Evolutionary conservation across 2,888 invertebrate species (phyloP).

Genomic region (Napeogenes sylphis): DNA sequence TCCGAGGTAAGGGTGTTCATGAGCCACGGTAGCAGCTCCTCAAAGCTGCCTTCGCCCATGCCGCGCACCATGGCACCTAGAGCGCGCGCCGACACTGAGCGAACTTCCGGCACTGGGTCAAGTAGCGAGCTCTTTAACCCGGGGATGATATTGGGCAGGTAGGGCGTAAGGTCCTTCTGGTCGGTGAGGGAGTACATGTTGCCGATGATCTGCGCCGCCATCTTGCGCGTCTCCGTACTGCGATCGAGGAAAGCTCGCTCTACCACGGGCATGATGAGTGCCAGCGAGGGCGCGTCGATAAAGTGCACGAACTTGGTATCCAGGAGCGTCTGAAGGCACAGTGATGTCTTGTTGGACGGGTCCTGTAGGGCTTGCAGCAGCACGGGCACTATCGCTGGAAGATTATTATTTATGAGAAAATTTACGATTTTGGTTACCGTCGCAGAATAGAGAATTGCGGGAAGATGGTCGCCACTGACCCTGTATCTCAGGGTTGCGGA

Average conservation of each 20-base stretch:
- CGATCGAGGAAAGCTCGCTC: slow-evolving; percentile 98
- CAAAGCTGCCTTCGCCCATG: slow-evolving; percentile 97
- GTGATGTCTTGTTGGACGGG: slow-evolving; percentile 95
- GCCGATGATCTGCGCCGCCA: slow-evolving; percentile 99
- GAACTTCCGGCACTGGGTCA: slow-evolving; percentile 98
- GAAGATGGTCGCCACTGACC: slow-evolving; percentile 51
- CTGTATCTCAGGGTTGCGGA: slow-evolving; percentile 98
- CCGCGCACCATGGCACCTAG: slow-evolving; percentile 98
- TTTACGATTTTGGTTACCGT: no score
- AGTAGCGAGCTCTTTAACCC: slow-evolving; percentile 96
- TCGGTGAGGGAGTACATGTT: slow-evolving; percentile 99
- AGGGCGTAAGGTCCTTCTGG: slow-evolving; percentile 98
- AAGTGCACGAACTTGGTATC: slow-evolving; percentile 99
- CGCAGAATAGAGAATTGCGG: no score
- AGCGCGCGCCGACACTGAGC: slow-evolving; percentile 96
- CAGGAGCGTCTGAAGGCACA: slow-evolving; percentile 94
- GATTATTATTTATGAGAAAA: no score
- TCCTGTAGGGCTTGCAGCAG: slow-evolving; percentile 95
- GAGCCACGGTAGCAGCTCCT: slow-evolving; percentile 97
- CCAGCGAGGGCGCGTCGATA: slow-evolving; percentile 98
- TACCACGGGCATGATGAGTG: slow-evolving; percentile 99
- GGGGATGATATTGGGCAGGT: slow-evolving; percentile 96
- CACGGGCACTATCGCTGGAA: slow-evolving; percentile 88
- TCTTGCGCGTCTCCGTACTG: slow-evolving; percentile 98
- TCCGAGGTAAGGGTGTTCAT: slow-evolving; percentile 98